Evolutionary conservation across 1,140 invertebrate species (phyloP).

Genomic region (Scaptomyza pallida): DNA sequence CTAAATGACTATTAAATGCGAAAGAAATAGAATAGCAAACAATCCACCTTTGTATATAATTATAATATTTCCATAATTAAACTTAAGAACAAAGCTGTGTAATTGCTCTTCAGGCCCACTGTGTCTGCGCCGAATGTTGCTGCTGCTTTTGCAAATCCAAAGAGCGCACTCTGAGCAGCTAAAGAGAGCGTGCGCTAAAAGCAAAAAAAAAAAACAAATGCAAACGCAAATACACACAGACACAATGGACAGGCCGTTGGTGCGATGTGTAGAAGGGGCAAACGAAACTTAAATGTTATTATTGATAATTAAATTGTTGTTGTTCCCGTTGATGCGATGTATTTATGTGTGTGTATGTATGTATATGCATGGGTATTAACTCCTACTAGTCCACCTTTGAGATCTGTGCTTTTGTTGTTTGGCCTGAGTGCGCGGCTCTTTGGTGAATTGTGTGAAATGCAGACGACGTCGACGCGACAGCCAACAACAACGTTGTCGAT

Average conservation of each 20-base stretch:
- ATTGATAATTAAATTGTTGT: slow-evolving; percentile 53
- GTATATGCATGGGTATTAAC: slow-evolving; percentile 3
- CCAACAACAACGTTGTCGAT: not conserved
- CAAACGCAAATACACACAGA: slow-evolving; percentile 4
- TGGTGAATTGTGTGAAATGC: slow-evolving; percentile 37
- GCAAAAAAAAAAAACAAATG: slow-evolving; percentile 26
- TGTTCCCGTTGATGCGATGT: slow-evolving; percentile 2
- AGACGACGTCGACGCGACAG: slow-evolving; percentile 30
- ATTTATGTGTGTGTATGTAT: not conserved
- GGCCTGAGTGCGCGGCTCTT: slow-evolving; percentile 9
- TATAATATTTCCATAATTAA: too few species aligned
- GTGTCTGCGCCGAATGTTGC: slow-evolving; percentile 13
- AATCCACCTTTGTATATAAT: too few species aligned
- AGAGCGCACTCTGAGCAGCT: slow-evolving; percentile 34
- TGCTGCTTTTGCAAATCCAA: slow-evolving; percentile 35
- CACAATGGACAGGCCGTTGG: not conserved
- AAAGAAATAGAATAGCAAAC: too few species aligned
- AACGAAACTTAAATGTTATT: slow-evolving; percentile 51
- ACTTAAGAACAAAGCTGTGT: not conserved
- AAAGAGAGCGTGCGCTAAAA: slow-evolving; percentile 41
- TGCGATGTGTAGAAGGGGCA: slow-evolving; percentile 15
- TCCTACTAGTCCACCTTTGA: slow-evolving; percentile 34
- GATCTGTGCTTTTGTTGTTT: slow-evolving; percentile 22
- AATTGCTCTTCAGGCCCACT: slow-evolving; percentile 14
- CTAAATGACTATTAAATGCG: too few species aligned